Percentiles rank a stretch among this genome's conserved stretches.
Conservation (phyloP, 2,113 vertebrate species). For the Connochaetes taurinus region DNA sequence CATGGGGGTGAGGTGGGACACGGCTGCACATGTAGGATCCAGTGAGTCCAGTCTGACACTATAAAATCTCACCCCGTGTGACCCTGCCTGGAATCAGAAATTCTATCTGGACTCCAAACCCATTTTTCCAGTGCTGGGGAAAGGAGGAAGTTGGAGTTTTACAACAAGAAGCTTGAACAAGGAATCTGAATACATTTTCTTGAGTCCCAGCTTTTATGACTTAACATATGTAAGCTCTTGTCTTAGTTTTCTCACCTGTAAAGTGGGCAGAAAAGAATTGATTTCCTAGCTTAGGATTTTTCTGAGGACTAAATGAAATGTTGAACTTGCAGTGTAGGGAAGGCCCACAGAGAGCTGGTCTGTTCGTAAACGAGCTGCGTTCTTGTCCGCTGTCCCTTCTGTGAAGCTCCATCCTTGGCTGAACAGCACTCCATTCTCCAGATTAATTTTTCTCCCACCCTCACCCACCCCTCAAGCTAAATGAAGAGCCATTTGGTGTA, state of each 20-base stretch:
- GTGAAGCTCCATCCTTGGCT: background rate
- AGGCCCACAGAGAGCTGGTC: background rate
- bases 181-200: background rate
- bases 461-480: background rate
- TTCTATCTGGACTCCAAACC: background rate
- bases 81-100: background rate
- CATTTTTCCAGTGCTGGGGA: background rate
- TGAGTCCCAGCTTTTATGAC: background rate
- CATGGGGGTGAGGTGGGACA: background rate
- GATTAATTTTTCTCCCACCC: background rate
- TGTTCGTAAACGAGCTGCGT: background rate
- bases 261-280: background rate
- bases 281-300: background rate
- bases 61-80: background rate
- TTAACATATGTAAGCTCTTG: background rate
- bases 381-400: background rate
- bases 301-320: background rate
- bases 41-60: background rate
- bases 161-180: background rate
- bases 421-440: background rate
- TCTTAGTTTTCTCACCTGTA: conserved; percentile 15
- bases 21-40: background rate
- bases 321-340: background rate
- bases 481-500: background rate
- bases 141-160: background rate